Conservation (phyloP, 2,113 vertebrate species). For the Hepsetus odoe region DNA sequence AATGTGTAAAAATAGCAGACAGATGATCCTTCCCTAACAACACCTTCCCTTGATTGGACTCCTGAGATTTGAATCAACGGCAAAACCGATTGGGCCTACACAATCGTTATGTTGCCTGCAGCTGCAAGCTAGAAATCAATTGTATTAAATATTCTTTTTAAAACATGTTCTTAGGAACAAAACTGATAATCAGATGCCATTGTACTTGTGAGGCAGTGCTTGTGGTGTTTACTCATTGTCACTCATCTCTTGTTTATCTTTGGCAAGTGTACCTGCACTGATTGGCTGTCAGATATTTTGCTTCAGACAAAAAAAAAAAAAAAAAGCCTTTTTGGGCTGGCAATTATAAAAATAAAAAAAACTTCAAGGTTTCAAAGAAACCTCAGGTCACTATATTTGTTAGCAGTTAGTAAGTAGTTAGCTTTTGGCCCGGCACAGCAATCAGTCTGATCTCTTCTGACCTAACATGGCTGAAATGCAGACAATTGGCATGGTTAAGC, state of each 20-base stretch:
- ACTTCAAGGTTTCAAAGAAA: neutral
- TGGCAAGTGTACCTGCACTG: neutral
- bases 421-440: too few species aligned
- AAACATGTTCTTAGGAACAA: too few species aligned
- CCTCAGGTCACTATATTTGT: neutral
- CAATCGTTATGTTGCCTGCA: too few species aligned
- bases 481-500: neutral
- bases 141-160: too few species aligned
- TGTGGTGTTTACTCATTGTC: neutral
- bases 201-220: neutral
- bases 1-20: too few species aligned
- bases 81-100: too few species aligned
- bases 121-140: too few species aligned
- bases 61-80: too few species aligned
- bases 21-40: too few species aligned
- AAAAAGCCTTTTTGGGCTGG: slow-evolving; percentile 22
- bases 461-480: neutral
- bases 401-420: too few species aligned
- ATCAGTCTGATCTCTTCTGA: too few species aligned
- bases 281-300: neutral
- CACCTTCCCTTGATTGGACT: too few species aligned
- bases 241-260: neutral
- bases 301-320: slow-evolving; percentile 1
- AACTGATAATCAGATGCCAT: neutral
- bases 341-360: slow-evolving; percentile 21